phyloP scores from a whole-genome alignment of 2,888 invertebrate species.

The Heliconius cydno region DNA sequence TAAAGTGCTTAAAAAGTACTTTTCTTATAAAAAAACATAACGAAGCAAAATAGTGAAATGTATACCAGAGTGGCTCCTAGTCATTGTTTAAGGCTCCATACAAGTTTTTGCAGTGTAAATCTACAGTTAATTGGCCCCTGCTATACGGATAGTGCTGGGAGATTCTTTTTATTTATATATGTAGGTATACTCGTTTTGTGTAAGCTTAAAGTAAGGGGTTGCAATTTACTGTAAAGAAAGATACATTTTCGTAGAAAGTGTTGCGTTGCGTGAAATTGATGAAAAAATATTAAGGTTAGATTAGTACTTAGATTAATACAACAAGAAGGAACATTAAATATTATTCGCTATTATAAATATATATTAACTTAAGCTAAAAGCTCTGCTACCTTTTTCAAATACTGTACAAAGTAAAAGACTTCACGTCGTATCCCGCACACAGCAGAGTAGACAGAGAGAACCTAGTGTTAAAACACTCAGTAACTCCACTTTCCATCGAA shows the following conservation, averaged over 20 bases:
- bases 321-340: no score
- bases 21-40: neutral
- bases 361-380: no score
- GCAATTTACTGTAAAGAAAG: neutral
- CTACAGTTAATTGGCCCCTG: neutral
- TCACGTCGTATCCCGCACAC: no score
- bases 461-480: no score
- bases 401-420: no score
- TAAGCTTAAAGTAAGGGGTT: constrained; percentile 1
- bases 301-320: no score
- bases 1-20: neutral
- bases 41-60: neutral
- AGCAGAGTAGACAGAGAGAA: no score
- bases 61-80: neutral
- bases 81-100: neutral
- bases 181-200: constrained; percentile 2
- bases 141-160: neutral
- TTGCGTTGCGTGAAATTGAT: neutral
- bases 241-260: neutral
- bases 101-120: constrained; percentile 3
- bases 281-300: no score
- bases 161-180: neutral
- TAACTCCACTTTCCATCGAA: no score
- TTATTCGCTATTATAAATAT: no score
- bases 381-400: no score